Evolutionary conservation across 2,113 vertebrate species (phyloP).

Genomic region (Spilogale gracilis): DNA sequence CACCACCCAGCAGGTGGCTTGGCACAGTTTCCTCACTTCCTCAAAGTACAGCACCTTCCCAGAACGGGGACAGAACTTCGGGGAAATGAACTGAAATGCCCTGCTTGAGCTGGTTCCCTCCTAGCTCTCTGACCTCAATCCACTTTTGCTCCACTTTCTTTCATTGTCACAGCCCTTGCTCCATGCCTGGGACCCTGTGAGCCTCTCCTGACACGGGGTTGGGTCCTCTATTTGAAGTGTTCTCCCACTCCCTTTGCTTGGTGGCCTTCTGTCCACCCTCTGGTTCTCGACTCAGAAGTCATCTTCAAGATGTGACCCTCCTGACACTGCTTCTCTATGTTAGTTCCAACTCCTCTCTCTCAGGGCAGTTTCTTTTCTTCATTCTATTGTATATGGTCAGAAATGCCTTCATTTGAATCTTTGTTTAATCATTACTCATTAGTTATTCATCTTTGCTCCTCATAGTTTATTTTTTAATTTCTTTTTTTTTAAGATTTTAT

Average conservation of each 20-base stretch:
- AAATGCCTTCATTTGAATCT: background rate
- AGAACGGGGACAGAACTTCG: background rate
- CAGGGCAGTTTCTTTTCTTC: background rate
- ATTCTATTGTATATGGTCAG: background rate
- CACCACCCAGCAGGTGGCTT: background rate
- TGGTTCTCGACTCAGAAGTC: background rate
- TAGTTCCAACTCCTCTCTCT: background rate
- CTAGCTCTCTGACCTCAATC: background rate
- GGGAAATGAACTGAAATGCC: background rate
- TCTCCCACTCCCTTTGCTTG: background rate
- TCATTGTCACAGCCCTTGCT: background rate
- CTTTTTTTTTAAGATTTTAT: too few relatives aligned
- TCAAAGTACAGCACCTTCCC: background rate
- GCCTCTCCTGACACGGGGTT: too few relatives aligned
- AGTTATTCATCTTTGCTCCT: background rate
- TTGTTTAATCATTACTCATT: background rate
- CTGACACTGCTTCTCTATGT: background rate
- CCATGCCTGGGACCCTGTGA: too few relatives aligned
- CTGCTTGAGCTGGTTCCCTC: background rate
- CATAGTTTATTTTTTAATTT: background rate
- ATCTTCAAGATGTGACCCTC: background rate
- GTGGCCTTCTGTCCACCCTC: background rate
- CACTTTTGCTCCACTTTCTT: background rate
- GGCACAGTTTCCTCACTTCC: background rate
- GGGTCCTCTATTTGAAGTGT: background rate